A percentile compares a stretch with the other conserved stretches of the same genome.
phyloP scores from a whole-genome alignment of 2,888 invertebrate genomes.

The Stictocephala bisonia region DNA sequence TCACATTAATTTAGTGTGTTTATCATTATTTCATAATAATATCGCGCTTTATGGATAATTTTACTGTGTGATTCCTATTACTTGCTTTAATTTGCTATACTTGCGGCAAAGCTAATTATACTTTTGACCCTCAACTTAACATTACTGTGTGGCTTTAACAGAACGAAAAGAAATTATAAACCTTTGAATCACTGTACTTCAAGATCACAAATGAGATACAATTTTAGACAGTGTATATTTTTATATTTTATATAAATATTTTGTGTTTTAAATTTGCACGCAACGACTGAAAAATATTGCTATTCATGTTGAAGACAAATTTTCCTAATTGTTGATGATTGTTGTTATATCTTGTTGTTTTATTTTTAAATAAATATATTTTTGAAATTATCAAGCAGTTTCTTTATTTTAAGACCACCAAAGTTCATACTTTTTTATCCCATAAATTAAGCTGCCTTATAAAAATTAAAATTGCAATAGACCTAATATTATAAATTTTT shows the following conservation, averaged over 20 bases:
- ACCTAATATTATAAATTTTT: too few relatives aligned
- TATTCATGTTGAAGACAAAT: conserved; percentile 1
- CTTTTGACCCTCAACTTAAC: neutral
- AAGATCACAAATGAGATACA: conserved; percentile 12
- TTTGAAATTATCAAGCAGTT: too few relatives aligned
- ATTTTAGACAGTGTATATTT: conserved; percentile 13
- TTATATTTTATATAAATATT: conserved; percentile 34
- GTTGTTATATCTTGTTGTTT: conserved; percentile 33
- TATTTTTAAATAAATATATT: conserved; percentile 14
- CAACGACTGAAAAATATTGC: conserved; percentile 17
- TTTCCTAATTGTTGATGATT: neutral
- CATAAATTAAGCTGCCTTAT: too few relatives aligned
- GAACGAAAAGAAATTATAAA: conserved; percentile 17
- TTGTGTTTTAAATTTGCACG: conserved; percentile 11
- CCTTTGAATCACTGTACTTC: conserved; percentile 19
- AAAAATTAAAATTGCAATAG: too few relatives aligned
- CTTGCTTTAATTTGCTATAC: too few relatives aligned
- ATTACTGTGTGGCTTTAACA: conserved; percentile 29
- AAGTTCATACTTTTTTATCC: too few relatives aligned
- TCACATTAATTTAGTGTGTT: neutral
- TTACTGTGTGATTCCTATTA: neutral
- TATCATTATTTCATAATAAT: conserved; percentile 12
- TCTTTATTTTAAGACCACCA: too few relatives aligned
- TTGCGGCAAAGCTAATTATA: too few relatives aligned
- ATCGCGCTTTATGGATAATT: conserved; percentile 13